Base-by-base conservation (phyloP, 35 echinoderm and acorn worm genomes). In the Ophioderma brevispina region DNA sequence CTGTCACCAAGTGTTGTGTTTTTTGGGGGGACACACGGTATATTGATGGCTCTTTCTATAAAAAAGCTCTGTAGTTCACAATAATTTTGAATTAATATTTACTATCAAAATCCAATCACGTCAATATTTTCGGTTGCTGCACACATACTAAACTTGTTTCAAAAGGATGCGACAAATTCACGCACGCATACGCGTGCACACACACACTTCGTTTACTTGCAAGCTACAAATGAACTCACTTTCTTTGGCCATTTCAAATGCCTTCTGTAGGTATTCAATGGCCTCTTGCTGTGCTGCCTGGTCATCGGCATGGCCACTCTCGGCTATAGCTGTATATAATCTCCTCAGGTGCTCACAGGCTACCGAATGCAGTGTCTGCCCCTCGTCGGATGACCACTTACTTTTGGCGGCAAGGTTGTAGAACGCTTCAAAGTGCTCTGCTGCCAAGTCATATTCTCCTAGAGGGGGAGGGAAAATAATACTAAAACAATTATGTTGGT, bases 171-270 rank as follows among this genome's bases (percentile, higher is more conserved):
- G 46, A 52, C 46, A 11, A 52, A 11, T 8, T 8, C 8, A 52
- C 46, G 21, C 46, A 52, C 46, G n/a, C n/a, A n/a, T n/a, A n/a
- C n/a, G n/a, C n/a, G n/a, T n/a, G n/a, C n/a, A n/a, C n/a, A n/a
- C n/a, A n/a, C n/a, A n/a, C n/a, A n/a, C n/a, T n/a, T n/a, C n/a
- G n/a, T 15, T 14, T n/a, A 63, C 14, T 63, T 14, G 13, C 13
- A 17, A 25, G 14, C 79, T 81, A 8, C 1, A 23, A 41, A 77
- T 37, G 1, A 40, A 90, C 97, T 93, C 84, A 99, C 97, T 95
- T 77, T 95, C 97, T 95, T 99, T 99, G 40, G 97, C 97, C 93
- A 95, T 99, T 81, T 99, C 93, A 95, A 88, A 94, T 18, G 97
- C 94, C 59, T 99, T 95, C 33, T 85, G 82, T 19, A 99, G 43